Conservation (phyloP, 2,888 invertebrate genomes). For the Cephalotes varians region DNA sequence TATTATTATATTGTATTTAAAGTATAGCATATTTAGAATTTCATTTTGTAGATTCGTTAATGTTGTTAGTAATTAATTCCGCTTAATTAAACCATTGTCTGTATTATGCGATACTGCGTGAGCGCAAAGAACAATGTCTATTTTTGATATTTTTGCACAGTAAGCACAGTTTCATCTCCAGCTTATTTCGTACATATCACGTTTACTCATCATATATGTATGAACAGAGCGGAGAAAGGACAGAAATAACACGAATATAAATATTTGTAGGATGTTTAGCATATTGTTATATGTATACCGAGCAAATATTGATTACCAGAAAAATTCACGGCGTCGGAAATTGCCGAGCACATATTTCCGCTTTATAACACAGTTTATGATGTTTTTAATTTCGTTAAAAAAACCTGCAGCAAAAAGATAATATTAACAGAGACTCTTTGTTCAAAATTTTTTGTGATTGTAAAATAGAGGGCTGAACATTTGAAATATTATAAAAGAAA, state of each 20-base stretch:
- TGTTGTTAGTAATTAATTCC: not conserved
- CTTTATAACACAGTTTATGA: not conserved
- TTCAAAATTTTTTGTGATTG: not conserved
- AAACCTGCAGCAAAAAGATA: not conserved
- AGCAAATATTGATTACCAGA: conserved; percentile 3
- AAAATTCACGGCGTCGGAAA: conserved; percentile 22
- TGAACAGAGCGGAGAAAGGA: not conserved
- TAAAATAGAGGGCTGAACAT: not conserved
- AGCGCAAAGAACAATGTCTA: not conserved
- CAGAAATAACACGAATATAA: conserved; percentile 22
- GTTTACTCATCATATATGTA: not conserved
- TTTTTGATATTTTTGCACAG: not conserved
- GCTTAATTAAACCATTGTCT: not conserved
- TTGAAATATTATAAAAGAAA: not conserved
- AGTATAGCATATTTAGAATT: not conserved
- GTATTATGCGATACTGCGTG: not conserved
- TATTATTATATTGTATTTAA: not conserved
- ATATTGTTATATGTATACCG: not conserved
- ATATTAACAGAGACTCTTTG: not conserved
- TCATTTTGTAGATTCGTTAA: not conserved
- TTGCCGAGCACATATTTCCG: not conserved
- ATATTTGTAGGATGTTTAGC: conserved; percentile 36
- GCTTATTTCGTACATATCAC: conserved; percentile 1
- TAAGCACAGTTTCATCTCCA: conserved; percentile 15
- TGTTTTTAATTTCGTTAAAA: not conserved